These are phyloP conservation scores for Scaeva pyrastri DNA, from an alignment of 2,888 invertebrate species.

Conservation along the genomic window DNA sequence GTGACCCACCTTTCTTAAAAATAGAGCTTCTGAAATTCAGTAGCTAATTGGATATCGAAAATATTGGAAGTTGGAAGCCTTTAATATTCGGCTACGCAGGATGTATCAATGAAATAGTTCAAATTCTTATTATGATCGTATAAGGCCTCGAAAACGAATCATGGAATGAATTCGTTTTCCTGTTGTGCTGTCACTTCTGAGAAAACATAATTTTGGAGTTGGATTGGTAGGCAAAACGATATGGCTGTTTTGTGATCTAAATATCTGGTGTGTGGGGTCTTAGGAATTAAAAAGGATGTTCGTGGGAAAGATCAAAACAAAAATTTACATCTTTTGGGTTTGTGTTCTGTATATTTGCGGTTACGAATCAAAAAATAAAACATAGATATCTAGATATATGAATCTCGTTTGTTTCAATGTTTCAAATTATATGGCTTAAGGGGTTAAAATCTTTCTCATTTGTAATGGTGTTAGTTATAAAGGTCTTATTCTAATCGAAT, in stretches of 20 bases:
- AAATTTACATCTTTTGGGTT: neutral
- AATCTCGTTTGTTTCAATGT: too few relatives aligned
- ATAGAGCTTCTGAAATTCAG: constrained; percentile 67
- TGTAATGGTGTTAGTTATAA: too few relatives aligned
- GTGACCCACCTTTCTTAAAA: constrained; percentile 48
- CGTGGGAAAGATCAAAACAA: constrained; percentile 25
- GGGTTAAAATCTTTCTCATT: too few relatives aligned
- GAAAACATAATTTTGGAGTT: constrained; percentile 50
- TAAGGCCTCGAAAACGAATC: neutral
- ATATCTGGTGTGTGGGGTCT: constrained; percentile 23
- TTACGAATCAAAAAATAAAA: neutral
- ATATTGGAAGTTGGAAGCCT: constrained; percentile 27
- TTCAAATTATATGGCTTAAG: too few relatives aligned
- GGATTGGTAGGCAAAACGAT: constrained; percentile 26
- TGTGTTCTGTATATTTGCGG: neutral
- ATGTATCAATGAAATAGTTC: constrained; percentile 53
- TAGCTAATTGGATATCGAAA: constrained; percentile 68
- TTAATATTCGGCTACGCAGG: constrained; percentile 42
- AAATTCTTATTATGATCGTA: constrained; percentile 29
- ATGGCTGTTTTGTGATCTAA: constrained; percentile 11
- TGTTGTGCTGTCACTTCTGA: constrained; percentile 31
- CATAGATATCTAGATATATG: too few relatives aligned
- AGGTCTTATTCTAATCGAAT: too few relatives aligned
- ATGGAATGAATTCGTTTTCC: constrained; percentile 17
- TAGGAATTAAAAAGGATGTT: constrained; percentile 6